These are phyloP conservation scores for Camponotus vicinus DNA, from an alignment of 1,140 invertebrate genomes.

Conservation along the genomic window DNA sequence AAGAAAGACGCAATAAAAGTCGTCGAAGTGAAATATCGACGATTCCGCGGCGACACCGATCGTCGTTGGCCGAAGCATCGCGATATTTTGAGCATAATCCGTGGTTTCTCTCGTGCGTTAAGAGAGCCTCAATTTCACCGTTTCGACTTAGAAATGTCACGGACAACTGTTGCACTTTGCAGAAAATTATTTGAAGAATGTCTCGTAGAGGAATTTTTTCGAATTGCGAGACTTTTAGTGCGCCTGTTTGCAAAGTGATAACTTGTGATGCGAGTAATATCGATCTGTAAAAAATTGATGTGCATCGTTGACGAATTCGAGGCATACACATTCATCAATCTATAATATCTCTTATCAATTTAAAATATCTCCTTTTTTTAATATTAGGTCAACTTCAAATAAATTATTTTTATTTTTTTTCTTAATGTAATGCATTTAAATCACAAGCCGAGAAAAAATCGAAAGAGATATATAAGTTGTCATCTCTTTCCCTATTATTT, in stretches of 20 bases:
- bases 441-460: background rate
- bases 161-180: constrained; percentile 65
- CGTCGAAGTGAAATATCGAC: constrained; percentile 17
- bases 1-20: constrained; percentile 21
- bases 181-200: constrained; percentile 50
- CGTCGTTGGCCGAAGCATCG: constrained; percentile 1
- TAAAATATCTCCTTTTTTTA: too few relatives aligned
- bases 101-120: constrained; percentile 8
- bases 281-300: background rate
- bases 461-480: too few relatives aligned
- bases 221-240: background rate
- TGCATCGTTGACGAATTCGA: too few relatives aligned
- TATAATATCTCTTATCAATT: too few relatives aligned
- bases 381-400: too few relatives aligned
- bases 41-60: background rate
- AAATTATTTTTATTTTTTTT: background rate
- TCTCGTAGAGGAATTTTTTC: constrained; percentile 26
- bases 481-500: background rate
- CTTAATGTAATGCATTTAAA: background rate
- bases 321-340: too few relatives aligned
- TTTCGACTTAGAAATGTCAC: constrained; percentile 56
- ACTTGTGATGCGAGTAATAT: background rate
- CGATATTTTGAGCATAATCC: constrained; percentile 48
- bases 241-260: background rate
- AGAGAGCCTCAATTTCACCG: constrained; percentile 24